These are phyloP conservation scores for Sinella curviseta DNA, from an alignment of 1,140 invertebrate genomes.

Conservation along the genomic window DNA sequence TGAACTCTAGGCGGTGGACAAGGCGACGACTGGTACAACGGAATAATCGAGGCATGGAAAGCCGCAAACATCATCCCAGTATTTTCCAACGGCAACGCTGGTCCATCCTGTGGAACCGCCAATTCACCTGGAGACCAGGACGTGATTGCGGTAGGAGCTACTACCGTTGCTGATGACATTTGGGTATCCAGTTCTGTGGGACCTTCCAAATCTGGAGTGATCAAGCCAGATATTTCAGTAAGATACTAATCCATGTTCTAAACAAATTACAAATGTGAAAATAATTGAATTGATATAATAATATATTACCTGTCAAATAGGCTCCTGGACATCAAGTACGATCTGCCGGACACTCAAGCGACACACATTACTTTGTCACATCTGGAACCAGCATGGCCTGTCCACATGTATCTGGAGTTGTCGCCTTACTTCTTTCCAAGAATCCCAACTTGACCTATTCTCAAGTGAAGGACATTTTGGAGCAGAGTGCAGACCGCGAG, in stretches of 20 bases:
- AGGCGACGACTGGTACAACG: background rate
- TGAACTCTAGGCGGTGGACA: background rate
- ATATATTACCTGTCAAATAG: too few species aligned
- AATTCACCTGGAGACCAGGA: background rate
- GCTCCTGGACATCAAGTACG: slow-evolving; percentile 30
- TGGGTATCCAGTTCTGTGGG: background rate
- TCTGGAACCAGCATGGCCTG: slow-evolving; percentile 29
- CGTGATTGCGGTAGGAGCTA: background rate
- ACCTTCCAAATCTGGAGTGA: background rate
- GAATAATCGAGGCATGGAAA: background rate
- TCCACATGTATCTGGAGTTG: slow-evolving; percentile 23
- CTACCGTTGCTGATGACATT: background rate
- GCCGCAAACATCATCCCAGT: background rate
- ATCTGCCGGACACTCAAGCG: background rate
- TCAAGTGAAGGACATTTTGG: background rate
- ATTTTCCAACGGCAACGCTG: background rate
- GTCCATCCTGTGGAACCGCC: background rate
- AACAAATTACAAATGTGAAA: too few species aligned
- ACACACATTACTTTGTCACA: background rate
- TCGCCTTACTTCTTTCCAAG: background rate
- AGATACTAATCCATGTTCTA: too few species aligned
- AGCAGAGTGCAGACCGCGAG: background rate
- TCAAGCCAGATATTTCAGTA: too few species aligned
- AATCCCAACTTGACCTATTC: background rate
- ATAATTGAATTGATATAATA: too few species aligned